Percentiles rank a stretch among this genome's conserved stretches.
These are phyloP conservation scores for Simalia tracyae DNA, from an alignment of 2,797 vertebrate genomes.

Conservation along the genomic window DNA sequence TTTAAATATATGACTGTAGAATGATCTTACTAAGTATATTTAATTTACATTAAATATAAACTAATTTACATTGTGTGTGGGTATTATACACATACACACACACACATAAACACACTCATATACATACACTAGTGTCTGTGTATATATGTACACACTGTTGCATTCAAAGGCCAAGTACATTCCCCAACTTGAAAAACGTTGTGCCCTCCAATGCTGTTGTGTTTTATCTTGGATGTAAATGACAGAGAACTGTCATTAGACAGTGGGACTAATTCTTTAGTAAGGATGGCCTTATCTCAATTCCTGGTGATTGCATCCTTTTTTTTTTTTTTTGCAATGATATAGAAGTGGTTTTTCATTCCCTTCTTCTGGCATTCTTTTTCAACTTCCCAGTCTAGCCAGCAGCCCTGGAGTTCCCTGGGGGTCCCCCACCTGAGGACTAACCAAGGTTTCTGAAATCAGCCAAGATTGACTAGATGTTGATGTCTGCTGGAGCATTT, in stretches of 20 bases:
- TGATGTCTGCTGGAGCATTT: neutral
- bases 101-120: too few relatives aligned
- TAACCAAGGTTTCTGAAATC: neutral
- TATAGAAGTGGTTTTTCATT: neutral
- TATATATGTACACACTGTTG: neutral
- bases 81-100: too few relatives aligned
- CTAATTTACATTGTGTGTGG: too few relatives aligned
- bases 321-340: neutral
- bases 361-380: neutral
- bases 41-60: neutral
- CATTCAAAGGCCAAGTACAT: neutral
- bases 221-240: neutral
- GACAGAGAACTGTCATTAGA: neutral
- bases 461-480: neutral
- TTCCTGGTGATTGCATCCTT: neutral
- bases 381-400: neutral
- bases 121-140: too few relatives aligned
- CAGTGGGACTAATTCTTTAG: neutral
- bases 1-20: neutral
- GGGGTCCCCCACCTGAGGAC: neutral
- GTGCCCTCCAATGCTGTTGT: neutral
- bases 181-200: neutral
- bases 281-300: neutral
- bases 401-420: neutral
- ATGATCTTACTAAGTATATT: neutral